phyloP scores from a whole-genome alignment of 2,797 vertebrate species.

The Loriculus beryllinus region DNA sequence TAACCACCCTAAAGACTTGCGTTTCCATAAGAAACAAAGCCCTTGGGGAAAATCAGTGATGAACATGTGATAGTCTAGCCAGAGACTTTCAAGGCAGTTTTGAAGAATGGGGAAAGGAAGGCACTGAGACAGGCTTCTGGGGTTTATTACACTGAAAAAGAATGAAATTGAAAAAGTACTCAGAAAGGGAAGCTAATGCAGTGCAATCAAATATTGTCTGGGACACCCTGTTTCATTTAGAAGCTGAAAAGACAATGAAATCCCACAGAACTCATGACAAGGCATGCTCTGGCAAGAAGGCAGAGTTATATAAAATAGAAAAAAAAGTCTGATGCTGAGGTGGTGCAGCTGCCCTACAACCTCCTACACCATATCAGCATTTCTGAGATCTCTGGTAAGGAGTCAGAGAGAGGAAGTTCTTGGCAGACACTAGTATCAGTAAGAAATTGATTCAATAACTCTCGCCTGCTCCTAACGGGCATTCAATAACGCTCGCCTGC shows the following conservation, averaged over 20 bases:
- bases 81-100: neutral
- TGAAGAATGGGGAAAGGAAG: neutral
- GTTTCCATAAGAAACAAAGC: neutral
- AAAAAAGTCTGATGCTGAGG: neutral
- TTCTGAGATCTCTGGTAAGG: neutral
- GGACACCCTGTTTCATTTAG: neutral
- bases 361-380: neutral
- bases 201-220: neutral
- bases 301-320: neutral
- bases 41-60: neutral
- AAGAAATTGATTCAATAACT: neutral
- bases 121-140: neutral
- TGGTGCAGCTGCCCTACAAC: neutral
- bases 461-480: neutral
- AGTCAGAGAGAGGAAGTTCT: neutral
- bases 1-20: neutral
- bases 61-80: neutral
- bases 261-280: neutral
- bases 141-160: neutral
- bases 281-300: neutral
- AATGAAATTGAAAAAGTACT: neutral
- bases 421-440: neutral
- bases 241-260: conserved; percentile 2
- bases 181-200: neutral
- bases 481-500: neutral